Base-by-base conservation (phyloP, 2,797 vertebrate species). In the Pangasius larnaudii region DNA sequence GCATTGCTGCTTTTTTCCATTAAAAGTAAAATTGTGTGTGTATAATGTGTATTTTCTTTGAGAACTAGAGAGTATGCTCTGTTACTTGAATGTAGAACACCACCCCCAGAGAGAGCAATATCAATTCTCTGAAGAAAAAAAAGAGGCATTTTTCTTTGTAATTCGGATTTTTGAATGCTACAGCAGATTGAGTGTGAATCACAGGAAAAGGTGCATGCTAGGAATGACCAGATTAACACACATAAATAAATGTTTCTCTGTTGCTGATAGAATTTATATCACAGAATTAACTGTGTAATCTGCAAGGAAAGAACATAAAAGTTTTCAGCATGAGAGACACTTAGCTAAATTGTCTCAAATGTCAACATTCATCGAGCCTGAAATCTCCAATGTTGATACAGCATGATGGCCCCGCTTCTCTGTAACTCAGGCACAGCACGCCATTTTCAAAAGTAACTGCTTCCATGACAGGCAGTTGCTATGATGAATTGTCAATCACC, bases 251-350 rank as follows among this genome's bases (percentile, higher is more conserved):
- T 88, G 56, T 91, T 89, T 82, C 85, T 90, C 78, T 84, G 67
- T 86, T 85, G 72, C 88, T 85, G 89, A 89, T 88, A 83, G 90
- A 87, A 88, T 91, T 89, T 82, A 88, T 90, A 92, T 88, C 83
- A 69, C 82, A 82, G 86, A 86, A 75, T 90, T 86, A 89, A 82
- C 78, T 90, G 88, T 92, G 86, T 90, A 91, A 92, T 90, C 77
- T 61, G 53, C 77, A 61, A 89, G 75, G 71, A 82, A 89, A 71
- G 85, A 86, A 88, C n/a, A 88, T 87, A 82, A 88, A 75, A 71
- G 86, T 90, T 87, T 42, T 74, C 78, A 85, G 80, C 53, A 51
- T 61, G 65, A 87, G 33, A 79, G 87, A 88, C 87, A 89, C 87
- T 87, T 85, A 80, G 85, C 56, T 59, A 85, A 90, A 90, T 87